Base-by-base conservation (phyloP, 2,888 invertebrate genomes). In the Idaea dimidiata region DNA sequence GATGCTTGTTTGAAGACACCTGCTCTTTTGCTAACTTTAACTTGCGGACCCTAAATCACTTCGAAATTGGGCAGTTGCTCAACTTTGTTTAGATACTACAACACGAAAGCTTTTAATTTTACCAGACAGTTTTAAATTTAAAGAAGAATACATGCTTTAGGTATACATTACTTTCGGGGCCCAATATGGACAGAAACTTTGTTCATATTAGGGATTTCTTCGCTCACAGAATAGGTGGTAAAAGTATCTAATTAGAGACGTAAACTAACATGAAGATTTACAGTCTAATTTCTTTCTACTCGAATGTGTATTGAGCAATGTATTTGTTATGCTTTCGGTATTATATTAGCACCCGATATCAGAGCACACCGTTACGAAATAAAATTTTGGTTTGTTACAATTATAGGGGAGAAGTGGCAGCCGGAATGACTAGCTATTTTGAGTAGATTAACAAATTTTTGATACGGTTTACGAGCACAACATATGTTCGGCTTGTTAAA, bases 341-440 rank as follows among this genome's bases (percentile, higher is more conserved):
- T 61, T 59, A 24, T 54, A 64, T 67, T 61, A 61, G 59, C 65
- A 63, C 60, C 43, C 8, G 43, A 43, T 43, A 43, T 43, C 43
- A 43, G 60, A 61, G 63, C 57, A 61, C 57, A 61, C 64, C 62
- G 62, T 18, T 62, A 59, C 43, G 65, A 63, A 70, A 64, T 63
- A 69, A 63, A 17, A 43, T 43, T n/a, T 24, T 58, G 69, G 66
- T 66, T 66, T 61, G 62, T 70, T 68, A 62, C 43, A 59, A 62
- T 65, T 65, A 61, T 66, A 67, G 67, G 66, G 69, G 68, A 68
- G 69, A 61, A 71, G 72, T 72, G 76, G 75, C 83, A 87, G 85
- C 73, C 85, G 87, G 86, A 80, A 87, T 89, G 89, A 89, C 87
- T 88, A 77, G 82, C 79, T 84, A 83, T 86, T 89, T 86, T 85